Percentiles rank a stretch among this genome's conserved stretches.
phyloP scores from a whole-genome alignment of 2,888 invertebrate species.

The Halictus quadricinctus region DNA sequence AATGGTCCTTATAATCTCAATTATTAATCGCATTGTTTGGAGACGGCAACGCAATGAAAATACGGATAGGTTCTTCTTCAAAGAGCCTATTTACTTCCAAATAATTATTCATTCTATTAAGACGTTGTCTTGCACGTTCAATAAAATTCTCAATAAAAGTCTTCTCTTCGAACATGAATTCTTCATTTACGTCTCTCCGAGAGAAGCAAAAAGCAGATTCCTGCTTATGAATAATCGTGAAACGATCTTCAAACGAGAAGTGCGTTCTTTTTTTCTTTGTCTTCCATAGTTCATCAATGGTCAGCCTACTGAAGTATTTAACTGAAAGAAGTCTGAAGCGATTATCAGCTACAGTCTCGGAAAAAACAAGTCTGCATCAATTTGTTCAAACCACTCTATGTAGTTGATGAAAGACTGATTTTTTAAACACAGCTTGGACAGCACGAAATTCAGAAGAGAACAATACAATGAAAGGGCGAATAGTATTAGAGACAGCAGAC shows the following conservation, averaged over 20 bases:
- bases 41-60: not conserved
- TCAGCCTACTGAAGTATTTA: not conserved
- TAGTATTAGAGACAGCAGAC: not conserved
- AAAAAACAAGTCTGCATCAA: not conserved
- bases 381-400: not conserved
- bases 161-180: not conserved
- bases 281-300: not conserved
- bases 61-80: not conserved
- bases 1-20: not conserved
- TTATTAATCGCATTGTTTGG: not conserved
- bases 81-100: not conserved
- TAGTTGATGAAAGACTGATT: not conserved
- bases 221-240: not conserved
- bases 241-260: too few relatives aligned
- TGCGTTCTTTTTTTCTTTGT: not conserved
- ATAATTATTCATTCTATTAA: not conserved
- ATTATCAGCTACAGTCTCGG: not conserved
- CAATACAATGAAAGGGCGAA: not conserved
- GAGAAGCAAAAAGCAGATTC: not conserved
- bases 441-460: not conserved
- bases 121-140: not conserved
- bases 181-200: not conserved
- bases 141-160: not conserved
- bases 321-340: too few relatives aligned
- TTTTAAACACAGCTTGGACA: not conserved